phyloP scores from a whole-genome alignment of 2,113 vertebrate genomes.

The Pelobates fuscus region DNA sequence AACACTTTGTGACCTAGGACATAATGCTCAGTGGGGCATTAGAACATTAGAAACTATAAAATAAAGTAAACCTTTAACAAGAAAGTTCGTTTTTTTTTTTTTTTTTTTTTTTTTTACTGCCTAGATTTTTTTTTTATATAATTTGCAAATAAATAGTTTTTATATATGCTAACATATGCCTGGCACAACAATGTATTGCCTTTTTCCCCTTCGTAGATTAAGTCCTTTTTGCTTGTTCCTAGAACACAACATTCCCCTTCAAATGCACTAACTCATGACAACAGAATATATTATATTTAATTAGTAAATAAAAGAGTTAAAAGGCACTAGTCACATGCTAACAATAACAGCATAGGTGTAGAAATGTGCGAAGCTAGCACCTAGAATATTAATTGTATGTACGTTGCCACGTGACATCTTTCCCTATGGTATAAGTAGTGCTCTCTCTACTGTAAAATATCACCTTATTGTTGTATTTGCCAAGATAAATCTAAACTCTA shows the following conservation, averaged over 20 bases:
- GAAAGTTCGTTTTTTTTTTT: too few species aligned
- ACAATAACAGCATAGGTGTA: neutral
- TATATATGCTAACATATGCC: too few species aligned
- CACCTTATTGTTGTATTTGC: neutral
- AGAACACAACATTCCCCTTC: conserved; percentile 11
- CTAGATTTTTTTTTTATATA: too few species aligned
- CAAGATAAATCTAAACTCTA: neutral
- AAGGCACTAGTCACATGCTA: neutral
- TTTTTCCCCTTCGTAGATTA: too few species aligned
- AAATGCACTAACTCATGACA: neutral
- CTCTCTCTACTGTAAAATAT: neutral
- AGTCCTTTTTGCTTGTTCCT: neutral
- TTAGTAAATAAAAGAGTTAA: neutral
- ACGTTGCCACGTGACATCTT: neutral
- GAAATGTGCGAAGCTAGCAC: neutral
- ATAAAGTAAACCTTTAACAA: too few species aligned
- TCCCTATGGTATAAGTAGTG: neutral
- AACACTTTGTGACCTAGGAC: too few species aligned
- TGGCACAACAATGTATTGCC: too few species aligned
- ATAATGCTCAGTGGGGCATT: too few species aligned
- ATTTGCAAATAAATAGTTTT: too few species aligned
- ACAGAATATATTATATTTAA: neutral
- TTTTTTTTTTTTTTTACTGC: too few species aligned
- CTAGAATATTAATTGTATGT: neutral
- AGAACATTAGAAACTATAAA: too few species aligned